Evolutionary conservation across 2,888 invertebrate genomes (phyloP), one percentile per base, ranked within the genome.

Genomic region (Cylindroiulus punctatus): DNA sequence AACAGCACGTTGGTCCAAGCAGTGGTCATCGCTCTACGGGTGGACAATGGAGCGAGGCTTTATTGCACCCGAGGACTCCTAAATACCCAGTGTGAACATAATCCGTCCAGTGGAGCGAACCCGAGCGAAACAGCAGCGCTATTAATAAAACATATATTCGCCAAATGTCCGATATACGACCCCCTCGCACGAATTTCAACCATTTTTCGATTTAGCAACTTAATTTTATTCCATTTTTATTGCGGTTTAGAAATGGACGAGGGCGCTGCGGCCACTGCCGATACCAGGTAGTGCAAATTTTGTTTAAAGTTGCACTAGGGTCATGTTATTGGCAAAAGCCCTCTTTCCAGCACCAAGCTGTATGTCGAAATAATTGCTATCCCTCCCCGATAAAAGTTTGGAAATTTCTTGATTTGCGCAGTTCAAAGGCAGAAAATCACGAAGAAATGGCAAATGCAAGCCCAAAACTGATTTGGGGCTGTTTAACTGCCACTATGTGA

Each of bases 71-170:
- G 30, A 30, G 76, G 76, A 30, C 12, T 26, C 30, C 76, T 14
- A 26, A 30, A 76, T 76, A 14, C 76, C 76, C 76, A 76, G 76
- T 76, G 76, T 76, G 76, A 76, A 76, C 76, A 76, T 76, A 76
- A 76, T 76, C 30, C 76, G 30, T 76, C 76, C 76, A 76, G 76
- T 30, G 30, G 76, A 65, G 65, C 26, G 65, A 65, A 65, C 65
- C 65, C 0, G 12, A 76, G 76, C 76, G 76, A 76, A 76, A 30
- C 30, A 76, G 76, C 76, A 14, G 2, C 30, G 76, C 30, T 76
- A 76, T 76, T 76, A 76, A 76, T 76, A 76, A 76, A 76, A 76
- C 76, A 76, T 76, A 65, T 65, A 22, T 76, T 30, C 30, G 12
- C 30, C 57, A 22, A 57, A 57, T 57, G 57, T 8, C 22, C n/a